phyloP scores from a whole-genome alignment of 1,140 invertebrate genomes.

The Pseudomyrmex concolor region DNA sequence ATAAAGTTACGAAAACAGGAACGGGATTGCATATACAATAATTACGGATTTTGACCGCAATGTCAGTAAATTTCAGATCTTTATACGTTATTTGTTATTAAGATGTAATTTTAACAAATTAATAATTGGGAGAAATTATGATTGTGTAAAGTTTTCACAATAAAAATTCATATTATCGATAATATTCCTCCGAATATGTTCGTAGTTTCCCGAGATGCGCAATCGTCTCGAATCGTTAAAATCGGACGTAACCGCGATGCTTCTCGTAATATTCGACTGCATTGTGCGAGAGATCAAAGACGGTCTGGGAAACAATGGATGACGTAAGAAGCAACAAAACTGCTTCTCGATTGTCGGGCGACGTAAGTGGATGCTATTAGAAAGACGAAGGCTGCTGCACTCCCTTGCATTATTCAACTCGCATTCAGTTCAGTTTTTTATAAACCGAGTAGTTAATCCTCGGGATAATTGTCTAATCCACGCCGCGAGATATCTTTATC shows the following conservation, averaged over 20 bases:
- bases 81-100: too few relatives aligned
- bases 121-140: background rate
- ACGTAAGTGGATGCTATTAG: background rate
- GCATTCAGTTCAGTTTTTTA: background rate
- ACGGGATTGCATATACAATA: background rate
- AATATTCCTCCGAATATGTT: background rate
- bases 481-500: too few relatives aligned
- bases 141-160: too few relatives aligned
- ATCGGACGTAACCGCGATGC: background rate
- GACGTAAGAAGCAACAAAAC: slow-evolving; percentile 1
- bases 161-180: too few relatives aligned
- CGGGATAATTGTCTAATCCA: too few relatives aligned
- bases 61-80: too few relatives aligned
- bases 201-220: background rate
- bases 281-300: slow-evolving; percentile 26
- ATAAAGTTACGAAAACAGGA: slow-evolving; percentile 11
- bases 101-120: too few relatives aligned
- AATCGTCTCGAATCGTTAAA: slow-evolving; percentile 16
- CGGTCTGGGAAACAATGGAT: slow-evolving; percentile 19
- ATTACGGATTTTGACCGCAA: slow-evolving; percentile 3
- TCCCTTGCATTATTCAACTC: background rate
- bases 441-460: background rate
- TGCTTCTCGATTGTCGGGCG: background rate
- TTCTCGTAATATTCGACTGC: slow-evolving; percentile 4
- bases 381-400: background rate